phyloP scores from a whole-genome alignment of 2,113 vertebrate genomes.

The Trachemys scripta region DNA sequence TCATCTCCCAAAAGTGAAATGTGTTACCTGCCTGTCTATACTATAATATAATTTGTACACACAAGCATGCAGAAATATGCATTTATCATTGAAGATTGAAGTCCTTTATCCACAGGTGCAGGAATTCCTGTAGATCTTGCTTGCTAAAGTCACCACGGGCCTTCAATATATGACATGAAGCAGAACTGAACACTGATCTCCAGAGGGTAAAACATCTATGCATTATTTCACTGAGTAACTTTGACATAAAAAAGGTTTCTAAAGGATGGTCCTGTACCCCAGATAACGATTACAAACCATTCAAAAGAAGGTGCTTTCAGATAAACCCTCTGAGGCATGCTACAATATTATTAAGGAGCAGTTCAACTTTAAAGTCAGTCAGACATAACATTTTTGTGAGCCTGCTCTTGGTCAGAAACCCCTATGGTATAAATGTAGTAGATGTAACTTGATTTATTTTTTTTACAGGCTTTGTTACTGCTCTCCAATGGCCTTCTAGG shows the following conservation, averaged over 20 bases:
- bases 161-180: conserved; percentile 71
- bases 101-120: conserved; percentile 73
- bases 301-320: conserved; percentile 64
- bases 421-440: background rate
- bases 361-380: conserved; percentile 60
- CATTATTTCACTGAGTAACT: conserved; percentile 67
- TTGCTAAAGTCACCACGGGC: conserved; percentile 63
- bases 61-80: conserved; percentile 63
- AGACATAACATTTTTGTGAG: conserved; percentile 19
- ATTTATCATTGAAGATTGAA: conserved; percentile 76
- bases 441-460: conserved; percentile 3
- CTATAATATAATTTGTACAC: conserved; percentile 57
- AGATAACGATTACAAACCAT: conserved; percentile 62
- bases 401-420: conserved; percentile 51
- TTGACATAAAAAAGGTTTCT: conserved; percentile 67
- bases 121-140: conserved; percentile 58
- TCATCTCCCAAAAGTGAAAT: conserved; percentile 82
- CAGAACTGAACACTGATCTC: conserved; percentile 64
- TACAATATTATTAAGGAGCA: conserved; percentile 61
- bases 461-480: conserved; percentile 2
- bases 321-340: conserved; percentile 61
- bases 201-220: conserved; percentile 43
- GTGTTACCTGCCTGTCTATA: conserved; percentile 78
- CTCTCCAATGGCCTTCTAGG: conserved; percentile 43
- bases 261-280: conserved; percentile 48